phyloP scores from a whole-genome alignment of 1,140 invertebrate genomes.

The Lordiphosa mommai region DNA sequence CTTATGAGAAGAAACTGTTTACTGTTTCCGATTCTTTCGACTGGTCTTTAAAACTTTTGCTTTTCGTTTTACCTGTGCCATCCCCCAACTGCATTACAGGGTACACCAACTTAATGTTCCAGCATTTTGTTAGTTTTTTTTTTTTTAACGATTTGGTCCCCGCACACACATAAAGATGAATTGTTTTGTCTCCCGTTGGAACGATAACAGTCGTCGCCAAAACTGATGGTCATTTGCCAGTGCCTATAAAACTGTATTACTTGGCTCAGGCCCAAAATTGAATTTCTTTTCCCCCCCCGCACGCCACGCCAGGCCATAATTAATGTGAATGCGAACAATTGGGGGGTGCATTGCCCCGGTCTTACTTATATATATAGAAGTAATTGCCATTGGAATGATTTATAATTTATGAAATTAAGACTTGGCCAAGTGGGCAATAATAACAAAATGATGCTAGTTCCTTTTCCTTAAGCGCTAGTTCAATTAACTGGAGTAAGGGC shows the following conservation, averaged over 20 bases:
- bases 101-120: too few relatives aligned
- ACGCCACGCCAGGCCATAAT: conserved; percentile 43
- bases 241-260: conserved; percentile 31
- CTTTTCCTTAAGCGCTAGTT: conserved; percentile 34
- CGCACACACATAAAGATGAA: conserved; percentile 38
- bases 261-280: conserved; percentile 21
- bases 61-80: too few relatives aligned
- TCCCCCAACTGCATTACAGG: too few relatives aligned
- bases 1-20: too few relatives aligned
- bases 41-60: too few relatives aligned
- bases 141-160: conserved; percentile 50
- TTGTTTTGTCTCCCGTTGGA: conserved; percentile 8
- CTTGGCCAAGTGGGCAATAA: conserved; percentile 11
- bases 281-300: conserved; percentile 42
- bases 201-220: conserved; percentile 27
- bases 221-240: conserved; percentile 33
- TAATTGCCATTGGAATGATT: conserved; percentile 58
- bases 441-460: conserved; percentile 19
- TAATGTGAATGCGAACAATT: conserved; percentile 40
- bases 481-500: conserved; percentile 14
- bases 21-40: too few relatives aligned
- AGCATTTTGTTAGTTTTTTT: conserved; percentile 46
- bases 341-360: too few relatives aligned
- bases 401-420: conserved; percentile 62
- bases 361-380: too few relatives aligned